Evolutionary conservation across 1,140 invertebrate genomes (phyloP).

Genomic region (Dreissena polymorpha): DNA sequence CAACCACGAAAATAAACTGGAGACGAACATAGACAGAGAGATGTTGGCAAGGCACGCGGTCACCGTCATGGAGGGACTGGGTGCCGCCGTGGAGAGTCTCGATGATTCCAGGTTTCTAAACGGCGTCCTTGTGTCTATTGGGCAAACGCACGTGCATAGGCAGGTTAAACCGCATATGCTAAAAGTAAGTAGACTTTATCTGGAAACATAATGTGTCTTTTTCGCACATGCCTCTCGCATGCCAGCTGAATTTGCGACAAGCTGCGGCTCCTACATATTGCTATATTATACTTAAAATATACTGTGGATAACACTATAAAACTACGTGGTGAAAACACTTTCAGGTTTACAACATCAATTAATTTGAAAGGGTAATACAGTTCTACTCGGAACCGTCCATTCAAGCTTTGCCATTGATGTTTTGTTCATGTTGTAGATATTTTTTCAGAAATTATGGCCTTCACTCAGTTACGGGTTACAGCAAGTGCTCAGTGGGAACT

Average conservation of each 20-base stretch:
- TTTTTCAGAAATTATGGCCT: slow-evolving; percentile 73
- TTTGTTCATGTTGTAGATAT: no score
- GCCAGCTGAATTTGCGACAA: no score
- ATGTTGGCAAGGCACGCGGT: slow-evolving; percentile 74
- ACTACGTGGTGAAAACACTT: no score
- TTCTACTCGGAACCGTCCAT: no score
- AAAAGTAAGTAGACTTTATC: slow-evolving; percentile 56
- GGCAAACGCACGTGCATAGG: slow-evolving; percentile 73
- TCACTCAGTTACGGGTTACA: slow-evolving; percentile 70
- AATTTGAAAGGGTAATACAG: no score
- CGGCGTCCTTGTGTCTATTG: slow-evolving; percentile 70
- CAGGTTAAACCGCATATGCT: slow-evolving; percentile 73
- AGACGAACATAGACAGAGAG: slow-evolving; percentile 73
- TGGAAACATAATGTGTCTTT: not conserved
- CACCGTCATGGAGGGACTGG: slow-evolving; percentile 73
- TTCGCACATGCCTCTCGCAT: no score
- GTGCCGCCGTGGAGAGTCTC: slow-evolving; percentile 73
- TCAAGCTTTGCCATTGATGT: no score
- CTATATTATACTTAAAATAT: no score
- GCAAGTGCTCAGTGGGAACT: slow-evolving; percentile 64
- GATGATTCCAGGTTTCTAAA: slow-evolving; percentile 74
- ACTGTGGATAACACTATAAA: no score
- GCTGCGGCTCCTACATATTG: no score
- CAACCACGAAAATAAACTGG: slow-evolving; percentile 72
- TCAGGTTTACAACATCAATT: no score